These are phyloP conservation scores for Rhynchonycteris naso DNA, from an alignment of 2,797 vertebrate genomes.

Conservation along the genomic window DNA sequence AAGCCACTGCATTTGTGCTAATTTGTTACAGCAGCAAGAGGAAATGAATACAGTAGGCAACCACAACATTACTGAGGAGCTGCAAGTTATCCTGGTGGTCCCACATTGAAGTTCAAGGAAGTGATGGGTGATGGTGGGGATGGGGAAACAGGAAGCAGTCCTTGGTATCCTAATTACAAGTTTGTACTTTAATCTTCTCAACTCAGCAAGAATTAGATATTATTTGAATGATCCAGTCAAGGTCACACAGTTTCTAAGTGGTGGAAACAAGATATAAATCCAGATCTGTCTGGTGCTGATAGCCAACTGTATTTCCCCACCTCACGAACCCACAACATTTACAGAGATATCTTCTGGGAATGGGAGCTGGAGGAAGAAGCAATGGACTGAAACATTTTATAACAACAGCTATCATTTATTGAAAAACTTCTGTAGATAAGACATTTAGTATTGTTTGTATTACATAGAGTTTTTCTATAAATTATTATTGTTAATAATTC, in stretches of 20 bases:
- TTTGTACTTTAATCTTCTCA: background rate
- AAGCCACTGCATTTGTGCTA: background rate
- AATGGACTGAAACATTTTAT: background rate
- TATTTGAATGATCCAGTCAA: background rate
- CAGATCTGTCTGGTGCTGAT: background rate
- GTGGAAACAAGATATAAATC: background rate
- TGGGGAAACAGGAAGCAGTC: background rate
- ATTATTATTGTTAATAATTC: background rate
- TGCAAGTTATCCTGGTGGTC: background rate
- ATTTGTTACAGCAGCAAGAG: background rate
- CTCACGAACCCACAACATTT: background rate
- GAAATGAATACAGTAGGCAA: background rate
- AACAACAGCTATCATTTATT: background rate
- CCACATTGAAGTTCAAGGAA: background rate
- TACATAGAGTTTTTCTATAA: background rate
- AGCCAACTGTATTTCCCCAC: background rate
- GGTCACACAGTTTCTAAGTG: background rate
- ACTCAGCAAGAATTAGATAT: background rate
- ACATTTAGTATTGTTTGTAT: background rate
- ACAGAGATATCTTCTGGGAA: background rate
- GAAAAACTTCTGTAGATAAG: background rate
- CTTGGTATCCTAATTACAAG: background rate
- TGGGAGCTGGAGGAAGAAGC: background rate
- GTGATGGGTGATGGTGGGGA: background rate
- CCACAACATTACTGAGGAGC: background rate